Conservation (phyloP, 2,113 vertebrate species). For the Cinclus mexicanus region DNA sequence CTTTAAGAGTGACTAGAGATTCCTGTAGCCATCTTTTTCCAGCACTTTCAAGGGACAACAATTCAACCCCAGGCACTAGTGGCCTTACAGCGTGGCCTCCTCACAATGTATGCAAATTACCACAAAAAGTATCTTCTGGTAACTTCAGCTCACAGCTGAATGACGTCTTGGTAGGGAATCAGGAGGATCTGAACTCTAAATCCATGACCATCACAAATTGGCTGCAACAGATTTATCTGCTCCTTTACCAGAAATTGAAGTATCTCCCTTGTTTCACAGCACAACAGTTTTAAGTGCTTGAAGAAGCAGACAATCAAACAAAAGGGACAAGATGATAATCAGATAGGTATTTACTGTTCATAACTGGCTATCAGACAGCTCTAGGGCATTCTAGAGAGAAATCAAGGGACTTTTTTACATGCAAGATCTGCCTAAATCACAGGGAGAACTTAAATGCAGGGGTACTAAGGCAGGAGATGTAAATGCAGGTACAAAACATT, state of each 20-base stretch:
- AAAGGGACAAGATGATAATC: not conserved
- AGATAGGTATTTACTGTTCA: not conserved
- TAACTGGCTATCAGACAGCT: not conserved
- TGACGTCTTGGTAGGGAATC: not conserved
- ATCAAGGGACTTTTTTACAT: not conserved
- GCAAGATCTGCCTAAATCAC: not conserved
- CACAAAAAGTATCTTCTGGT: not conserved
- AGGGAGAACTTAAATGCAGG: not conserved
- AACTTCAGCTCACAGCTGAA: not conserved
- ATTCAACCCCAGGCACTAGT: accelerated
- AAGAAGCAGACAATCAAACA: not conserved
- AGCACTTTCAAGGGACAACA: not conserved
- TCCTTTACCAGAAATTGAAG: not conserved
- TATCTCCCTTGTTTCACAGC: not conserved
- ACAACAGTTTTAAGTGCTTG: not conserved
- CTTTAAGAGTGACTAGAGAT: not conserved
- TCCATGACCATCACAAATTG: not conserved
- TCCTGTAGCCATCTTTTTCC: not conserved
- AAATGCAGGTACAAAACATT: not conserved
- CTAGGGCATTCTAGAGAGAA: not conserved
- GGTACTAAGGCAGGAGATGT: not conserved
- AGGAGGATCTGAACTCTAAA: not conserved
- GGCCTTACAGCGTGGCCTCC: not conserved
- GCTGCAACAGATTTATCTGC: not conserved
- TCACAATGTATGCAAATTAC: not conserved